Evolutionary conservation across 1,140 invertebrate genomes (phyloP).

Genomic region (Chelonus insularis): DNA sequence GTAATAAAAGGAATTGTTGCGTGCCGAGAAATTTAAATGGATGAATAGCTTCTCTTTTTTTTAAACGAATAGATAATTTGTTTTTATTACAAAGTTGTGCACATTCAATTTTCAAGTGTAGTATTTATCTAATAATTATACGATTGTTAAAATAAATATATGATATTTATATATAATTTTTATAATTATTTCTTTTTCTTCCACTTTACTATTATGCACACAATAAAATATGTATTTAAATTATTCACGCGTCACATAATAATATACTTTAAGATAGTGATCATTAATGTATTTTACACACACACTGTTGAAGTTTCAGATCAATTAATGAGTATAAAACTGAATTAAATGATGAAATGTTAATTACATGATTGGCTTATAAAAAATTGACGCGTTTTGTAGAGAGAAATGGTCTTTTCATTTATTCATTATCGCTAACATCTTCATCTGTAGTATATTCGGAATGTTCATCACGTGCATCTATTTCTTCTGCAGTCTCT

Average conservation of each 20-base stretch:
- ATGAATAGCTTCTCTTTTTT: too few relatives aligned
- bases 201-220: too few relatives aligned
- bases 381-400: not conserved
- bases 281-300: slow-evolving; percentile 40
- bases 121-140: too few relatives aligned
- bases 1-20: too few relatives aligned
- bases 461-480: slow-evolving; percentile 69
- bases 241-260: slow-evolving; percentile 22
- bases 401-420: slow-evolving; percentile 16
- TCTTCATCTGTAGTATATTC: slow-evolving; percentile 75
- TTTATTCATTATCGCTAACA: slow-evolving; percentile 64
- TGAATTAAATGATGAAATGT: not conserved
- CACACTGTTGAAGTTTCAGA: slow-evolving; percentile 31
- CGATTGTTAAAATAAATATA: too few relatives aligned
- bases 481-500: slow-evolving; percentile 80
- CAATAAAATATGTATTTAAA: not conserved
- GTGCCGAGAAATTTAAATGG: too few relatives aligned
- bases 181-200: too few relatives aligned
- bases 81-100: too few relatives aligned
- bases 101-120: too few relatives aligned
- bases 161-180: too few relatives aligned
- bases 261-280: slow-evolving; percentile 34
- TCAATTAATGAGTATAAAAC: not conserved
- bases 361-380: slow-evolving; percentile 5
- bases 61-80: too few relatives aligned